These are phyloP conservation scores for Acanthopagrus latus DNA, from an alignment of 2,797 vertebrate genomes.

Conservation along the genomic window DNA sequence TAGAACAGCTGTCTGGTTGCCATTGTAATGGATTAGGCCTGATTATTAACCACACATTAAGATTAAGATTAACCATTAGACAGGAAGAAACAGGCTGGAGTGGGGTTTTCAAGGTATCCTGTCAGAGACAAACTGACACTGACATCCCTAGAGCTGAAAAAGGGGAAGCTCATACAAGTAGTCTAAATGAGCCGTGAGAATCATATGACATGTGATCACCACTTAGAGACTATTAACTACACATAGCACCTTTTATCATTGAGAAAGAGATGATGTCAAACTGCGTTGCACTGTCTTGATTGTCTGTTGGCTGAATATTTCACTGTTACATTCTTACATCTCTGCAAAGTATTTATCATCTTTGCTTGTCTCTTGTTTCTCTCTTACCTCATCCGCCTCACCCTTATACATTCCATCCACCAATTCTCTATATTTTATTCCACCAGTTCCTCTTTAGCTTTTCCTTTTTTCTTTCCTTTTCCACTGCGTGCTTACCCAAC, in stretches of 20 bases:
- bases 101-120: too few relatives aligned
- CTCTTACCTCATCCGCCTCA: not conserved
- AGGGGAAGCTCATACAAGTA: not conserved
- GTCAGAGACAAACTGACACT: not conserved
- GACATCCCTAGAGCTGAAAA: not conserved
- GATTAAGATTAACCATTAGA: too few relatives aligned
- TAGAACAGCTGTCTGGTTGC: too few relatives aligned
- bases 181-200: not conserved
- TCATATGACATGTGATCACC: not conserved
- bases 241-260: slow-evolving; percentile 46
- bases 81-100: too few relatives aligned
- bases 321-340: not conserved
- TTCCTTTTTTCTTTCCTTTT: not conserved
- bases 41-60: too few relatives aligned
- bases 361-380: not conserved
- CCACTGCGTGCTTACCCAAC: not conserved
- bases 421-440: not conserved
- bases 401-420: not conserved
- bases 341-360: not conserved
- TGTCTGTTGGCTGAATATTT: slow-evolving; percentile 56
- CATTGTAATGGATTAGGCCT: too few relatives aligned
- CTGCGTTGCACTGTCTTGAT: slow-evolving; percentile 36
- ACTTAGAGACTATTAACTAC: slow-evolving; percentile 6
- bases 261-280: slow-evolving; percentile 3
- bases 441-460: slow-evolving; percentile 5